These are phyloP conservation scores for Anguilla rostrata DNA, from an alignment of 2,113 vertebrate genomes.

Conservation along the genomic window DNA sequence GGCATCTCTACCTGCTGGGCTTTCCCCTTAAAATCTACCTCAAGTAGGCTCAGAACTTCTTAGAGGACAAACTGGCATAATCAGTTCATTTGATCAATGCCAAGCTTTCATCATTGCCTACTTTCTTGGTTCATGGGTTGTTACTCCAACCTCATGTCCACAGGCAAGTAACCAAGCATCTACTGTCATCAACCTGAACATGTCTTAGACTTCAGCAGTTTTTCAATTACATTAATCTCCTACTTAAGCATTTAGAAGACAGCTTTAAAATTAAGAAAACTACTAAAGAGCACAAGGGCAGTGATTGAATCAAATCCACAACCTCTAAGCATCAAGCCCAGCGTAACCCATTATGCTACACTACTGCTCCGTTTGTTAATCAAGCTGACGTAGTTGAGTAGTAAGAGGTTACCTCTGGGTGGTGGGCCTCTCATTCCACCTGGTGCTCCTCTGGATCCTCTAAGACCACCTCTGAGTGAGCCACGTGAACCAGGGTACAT, in stretches of 20 bases:
- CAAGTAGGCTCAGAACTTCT: constrained; percentile 33
- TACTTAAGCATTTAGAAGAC: no score
- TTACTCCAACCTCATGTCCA: neutral
- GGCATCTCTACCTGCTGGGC: neutral
- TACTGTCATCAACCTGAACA: no score
- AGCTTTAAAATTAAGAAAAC: no score
- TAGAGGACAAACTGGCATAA: constrained; percentile 30
- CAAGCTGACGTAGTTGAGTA: neutral
- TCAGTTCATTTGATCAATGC: constrained; percentile 30
- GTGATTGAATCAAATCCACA: no score
- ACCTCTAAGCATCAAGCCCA: no score
- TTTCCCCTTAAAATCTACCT: neutral
- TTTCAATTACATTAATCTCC: no score
- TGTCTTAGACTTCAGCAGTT: no score
- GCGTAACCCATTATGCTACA: no score
- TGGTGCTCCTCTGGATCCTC: constrained; percentile 84
- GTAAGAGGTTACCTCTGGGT: constrained; percentile 74
- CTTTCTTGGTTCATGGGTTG: neutral
- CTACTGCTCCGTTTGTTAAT: neutral
- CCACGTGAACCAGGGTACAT: constrained; percentile 87
- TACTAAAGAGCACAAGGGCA: no score
- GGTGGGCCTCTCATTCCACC: constrained; percentile 87
- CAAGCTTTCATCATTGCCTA: constrained; percentile 32
- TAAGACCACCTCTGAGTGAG: constrained; percentile 83
- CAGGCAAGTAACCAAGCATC: neutral